A percentile compares a stretch with the other conserved stretches of the same genome.
Conservation (phyloP, 2,797 vertebrate species). For the Vultur gryphus region DNA sequence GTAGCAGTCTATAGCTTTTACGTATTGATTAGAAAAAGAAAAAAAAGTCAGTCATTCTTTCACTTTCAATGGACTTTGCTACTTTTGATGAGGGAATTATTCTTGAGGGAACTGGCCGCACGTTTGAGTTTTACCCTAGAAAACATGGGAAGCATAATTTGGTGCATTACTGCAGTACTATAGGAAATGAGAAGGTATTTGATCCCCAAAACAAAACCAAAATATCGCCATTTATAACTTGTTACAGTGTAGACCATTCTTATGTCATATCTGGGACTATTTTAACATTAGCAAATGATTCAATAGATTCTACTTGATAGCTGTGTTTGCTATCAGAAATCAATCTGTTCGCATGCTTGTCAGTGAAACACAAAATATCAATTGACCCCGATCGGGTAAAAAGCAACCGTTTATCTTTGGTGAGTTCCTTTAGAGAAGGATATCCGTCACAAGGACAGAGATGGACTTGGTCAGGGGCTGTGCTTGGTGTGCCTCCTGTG, state of each 20-base stretch:
- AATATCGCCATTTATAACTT: background rate
- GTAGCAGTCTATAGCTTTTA: background rate
- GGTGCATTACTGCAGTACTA: background rate
- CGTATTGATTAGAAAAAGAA: background rate
- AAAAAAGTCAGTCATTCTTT: background rate
- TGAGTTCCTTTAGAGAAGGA: background rate
- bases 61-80: background rate
- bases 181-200: background rate
- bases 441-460: background rate
- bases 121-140: background rate
- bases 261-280: background rate
- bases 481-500: background rate
- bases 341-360: background rate
- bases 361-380: background rate
- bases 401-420: background rate
- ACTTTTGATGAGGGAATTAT: background rate
- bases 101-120: background rate
- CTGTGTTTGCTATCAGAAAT: background rate
- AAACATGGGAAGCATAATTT: background rate
- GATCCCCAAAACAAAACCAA: background rate
- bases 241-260: background rate
- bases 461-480: background rate
- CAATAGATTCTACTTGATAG: background rate
- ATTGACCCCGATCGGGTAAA: background rate
- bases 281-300: background rate